Base-by-base conservation (phyloP, 2,797 vertebrate genomes). In the Sebastes hubbsi region DNA sequence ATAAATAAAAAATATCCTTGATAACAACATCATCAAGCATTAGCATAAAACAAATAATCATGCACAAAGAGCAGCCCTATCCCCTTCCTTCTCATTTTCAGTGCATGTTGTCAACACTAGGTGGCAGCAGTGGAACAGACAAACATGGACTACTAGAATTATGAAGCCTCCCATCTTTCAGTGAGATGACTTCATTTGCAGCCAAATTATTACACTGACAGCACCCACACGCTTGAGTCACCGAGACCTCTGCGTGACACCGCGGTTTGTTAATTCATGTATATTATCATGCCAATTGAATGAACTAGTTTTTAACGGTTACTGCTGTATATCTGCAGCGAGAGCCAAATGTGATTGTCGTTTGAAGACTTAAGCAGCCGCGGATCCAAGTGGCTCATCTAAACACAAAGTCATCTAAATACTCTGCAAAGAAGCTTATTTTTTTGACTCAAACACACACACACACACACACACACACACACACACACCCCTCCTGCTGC, bases 381-480 rank as follows among this genome's bases (percentile, higher is more conserved):
- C 63, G 60, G 69, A 83, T 89, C 70, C 84, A 67, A 86, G 78
- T 74, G 68, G 69, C 71, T 90, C 77, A 62, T 83, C 76, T 69
- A 22, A 86, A 82, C 60, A 76, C 72, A 75, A 66, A 81, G 61
- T 82, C 32, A 78, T 89, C 79, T 80, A 81, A 90, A 87, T 77
- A 83, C 62, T 86, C 83, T 89, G 68, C 13, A 83, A 82, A 87
- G 88, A 59, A 81, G 83, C 81, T 91, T 93, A 85, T 92, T 91
- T 92, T 91, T 92, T 86, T 81, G 61, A 80, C 75, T 85, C 82
- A 60, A 68, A 75, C 54, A 20, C 22, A 73, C 74, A 62, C 34
- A 74, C 59, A 54, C 78, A n/a, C 18, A 68, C 75, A 66, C 72
- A 75, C 77, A 79, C 64, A 52, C 77, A 63, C 75, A 84, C 73